Base-by-base conservation (phyloP, 1,140 invertebrate genomes). In the Metopolophium dirhodum region DNA sequence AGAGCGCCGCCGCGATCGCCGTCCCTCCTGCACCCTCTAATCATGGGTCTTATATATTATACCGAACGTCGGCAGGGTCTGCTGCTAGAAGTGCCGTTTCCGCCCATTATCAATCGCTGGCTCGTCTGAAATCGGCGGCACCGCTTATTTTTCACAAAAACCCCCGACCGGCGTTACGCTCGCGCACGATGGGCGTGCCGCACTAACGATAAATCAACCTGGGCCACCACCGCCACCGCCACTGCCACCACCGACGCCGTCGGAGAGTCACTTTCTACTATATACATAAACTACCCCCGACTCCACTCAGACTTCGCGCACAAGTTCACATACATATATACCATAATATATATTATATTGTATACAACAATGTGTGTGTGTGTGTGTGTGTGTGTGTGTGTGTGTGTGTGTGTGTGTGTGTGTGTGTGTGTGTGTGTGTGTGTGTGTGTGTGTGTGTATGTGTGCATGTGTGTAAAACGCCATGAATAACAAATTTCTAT, bases 51-150 rank as follows among this genome's bases (percentile, higher is more conserved):
- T 88, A 54, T 89, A 89, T 37, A 54, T 88, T 54, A 54, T 37
- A 51, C 87, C 87, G 35, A 89, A 89, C 23, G 90, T 91, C 90
- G 90, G 57, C 61, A 82, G 61, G 91, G 91, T 83, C 91, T 77
- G 49, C 91, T 77, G 49, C 35, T 57, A 92, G 91, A 92, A 92
- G 91, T 92, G 91, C 91, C 91, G 91, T 92, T 92, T 92, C 91
- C 91, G 91, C 91, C 91, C 91, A 92, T 92, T 92, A 92, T 92
- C 91, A 92, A 92, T 92, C 91, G 91, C 91, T 82, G 47, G 91
- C 68, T 92, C 91, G 91, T 92, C 91, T 92, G 91, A 92, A 92
- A 83, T 92, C 91, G 91, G 91, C 91, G 91, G 91, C 91, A 92
- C 91, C 68, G 68, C 91, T 92, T 92, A 77, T 77, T 92, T 92